Percentiles rank a stretch among this genome's conserved stretches.
phyloP scores from a whole-genome alignment of 2,113 vertebrate species.

The Hemibagrus wyckioides region DNA sequence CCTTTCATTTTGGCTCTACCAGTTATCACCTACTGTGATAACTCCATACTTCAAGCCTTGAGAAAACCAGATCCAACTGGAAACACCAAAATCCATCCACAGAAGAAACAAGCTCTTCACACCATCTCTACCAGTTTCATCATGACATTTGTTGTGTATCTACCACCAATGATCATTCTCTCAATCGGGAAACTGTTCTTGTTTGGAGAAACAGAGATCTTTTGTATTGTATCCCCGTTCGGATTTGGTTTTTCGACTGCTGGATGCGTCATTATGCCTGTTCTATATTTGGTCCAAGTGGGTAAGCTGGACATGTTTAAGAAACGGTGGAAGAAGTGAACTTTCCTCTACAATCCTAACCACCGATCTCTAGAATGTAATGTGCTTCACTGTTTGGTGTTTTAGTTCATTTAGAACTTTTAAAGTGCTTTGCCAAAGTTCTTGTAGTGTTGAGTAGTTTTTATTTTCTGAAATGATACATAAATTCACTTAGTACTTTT shows the following conservation, averaged over 20 bases:
- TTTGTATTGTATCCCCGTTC: background rate
- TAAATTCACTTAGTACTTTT: no score
- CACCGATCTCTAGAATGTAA: no score
- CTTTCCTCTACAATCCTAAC: no score
- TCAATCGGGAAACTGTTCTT: background rate
- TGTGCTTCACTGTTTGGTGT: no score
- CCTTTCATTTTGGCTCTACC: conserved; percentile 22
- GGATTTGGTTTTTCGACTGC: background rate
- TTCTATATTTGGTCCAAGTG: conserved; percentile 26
- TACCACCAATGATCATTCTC: conserved; percentile 27
- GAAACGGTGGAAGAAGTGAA: background rate
- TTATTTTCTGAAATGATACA: no score
- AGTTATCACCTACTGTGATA: conserved; percentile 41
- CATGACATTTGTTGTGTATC: conserved; percentile 29
- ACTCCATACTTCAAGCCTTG: conserved; percentile 9
- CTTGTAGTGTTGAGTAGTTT: no score
- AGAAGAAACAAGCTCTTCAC: conserved; percentile 43
- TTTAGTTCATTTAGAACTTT: no score
- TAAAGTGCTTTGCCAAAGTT: no score
- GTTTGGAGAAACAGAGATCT: background rate
- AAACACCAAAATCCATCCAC: conserved; percentile 22
- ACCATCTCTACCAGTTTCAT: conserved; percentile 36
- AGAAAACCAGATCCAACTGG: conserved; percentile 34
- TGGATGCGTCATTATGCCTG: conserved; percentile 42
- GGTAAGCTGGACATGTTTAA: conserved; percentile 16